Percentiles rank a stretch among this genome's conserved stretches.
Evolutionary conservation across 2,113 vertebrate genomes (phyloP).

Genomic region (Ammospiza nelsoni): DNA sequence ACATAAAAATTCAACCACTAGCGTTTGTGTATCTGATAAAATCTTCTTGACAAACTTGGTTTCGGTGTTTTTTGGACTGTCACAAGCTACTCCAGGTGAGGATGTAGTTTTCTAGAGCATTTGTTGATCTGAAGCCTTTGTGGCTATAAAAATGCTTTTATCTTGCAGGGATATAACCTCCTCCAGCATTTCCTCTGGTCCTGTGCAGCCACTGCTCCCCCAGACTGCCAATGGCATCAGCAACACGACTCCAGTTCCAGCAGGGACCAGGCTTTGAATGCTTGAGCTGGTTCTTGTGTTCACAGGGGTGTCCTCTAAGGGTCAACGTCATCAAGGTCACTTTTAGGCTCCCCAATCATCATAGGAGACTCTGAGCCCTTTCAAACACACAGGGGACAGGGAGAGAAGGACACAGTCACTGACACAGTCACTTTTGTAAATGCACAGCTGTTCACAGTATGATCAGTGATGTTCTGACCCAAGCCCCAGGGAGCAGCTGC

Average conservation of each 20-base stretch:
- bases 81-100: constrained; percentile 31
- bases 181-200: neutral
- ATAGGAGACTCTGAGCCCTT: constrained; percentile 98
- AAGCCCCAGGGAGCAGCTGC: neutral
- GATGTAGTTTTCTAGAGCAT: constrained; percentile 30
- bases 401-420: neutral
- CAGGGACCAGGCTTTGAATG: constrained; percentile 33
- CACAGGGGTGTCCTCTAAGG: constrained; percentile 74
- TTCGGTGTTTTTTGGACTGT: neutral
- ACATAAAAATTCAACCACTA: constrained; percentile 72
- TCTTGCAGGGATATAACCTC: constrained; percentile 15
- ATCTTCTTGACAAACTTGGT: constrained; percentile 63
- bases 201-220: constrained; percentile 31
- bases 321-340: constrained; percentile 96
- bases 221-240: constrained; percentile 26
- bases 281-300: neutral
- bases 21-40: constrained; percentile 67
- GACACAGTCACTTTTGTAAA: neutral
- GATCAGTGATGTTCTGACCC: neutral
- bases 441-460: rapidly evolving
- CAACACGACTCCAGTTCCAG: constrained; percentile 59
- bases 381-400: constrained; percentile 5
- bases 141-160: constrained; percentile 31
- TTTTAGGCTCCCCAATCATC: constrained; percentile 96
- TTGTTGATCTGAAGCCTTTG: constrained; percentile 32